Evolutionary conservation across 2,888 invertebrate genomes (phyloP).

Genomic region (Odontothrips loti): DNA sequence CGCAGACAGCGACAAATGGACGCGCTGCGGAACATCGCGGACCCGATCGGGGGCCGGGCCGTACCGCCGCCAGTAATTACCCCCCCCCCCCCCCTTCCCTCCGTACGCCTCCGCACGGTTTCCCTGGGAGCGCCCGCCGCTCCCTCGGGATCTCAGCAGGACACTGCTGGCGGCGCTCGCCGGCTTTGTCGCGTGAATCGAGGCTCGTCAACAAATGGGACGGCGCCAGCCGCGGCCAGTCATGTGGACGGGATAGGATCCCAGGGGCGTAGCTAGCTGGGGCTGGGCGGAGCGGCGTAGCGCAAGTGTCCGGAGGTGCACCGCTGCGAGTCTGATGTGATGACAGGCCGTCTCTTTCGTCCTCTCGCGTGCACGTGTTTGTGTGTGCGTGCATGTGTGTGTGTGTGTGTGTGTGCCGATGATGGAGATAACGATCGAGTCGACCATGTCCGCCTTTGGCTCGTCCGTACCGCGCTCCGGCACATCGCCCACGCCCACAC

Average conservation of each 20-base stretch:
- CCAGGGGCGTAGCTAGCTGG: not conserved
- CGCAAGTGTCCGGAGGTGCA: not conserved
- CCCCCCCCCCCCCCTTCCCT: not conserved
- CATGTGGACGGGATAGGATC: not conserved
- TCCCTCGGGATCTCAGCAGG: not conserved
- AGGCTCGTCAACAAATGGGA: not conserved
- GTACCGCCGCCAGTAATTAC: no score
- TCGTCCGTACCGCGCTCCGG: not conserved
- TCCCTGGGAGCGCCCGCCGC: not conserved
- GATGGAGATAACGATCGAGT: not conserved
- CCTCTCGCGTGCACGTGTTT: not conserved
- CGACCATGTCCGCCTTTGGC: not conserved
- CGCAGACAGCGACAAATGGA: not conserved
- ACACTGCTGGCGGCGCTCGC: no score
- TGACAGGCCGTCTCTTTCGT: conserved; percentile 7
- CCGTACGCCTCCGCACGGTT: not conserved
- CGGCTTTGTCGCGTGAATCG: not conserved
- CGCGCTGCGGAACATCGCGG: not conserved
- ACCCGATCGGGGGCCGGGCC: no score
- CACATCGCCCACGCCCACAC: not conserved
- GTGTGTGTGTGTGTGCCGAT: conserved; percentile 2
- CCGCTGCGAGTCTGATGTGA: not conserved
- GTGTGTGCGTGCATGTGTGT: not conserved
- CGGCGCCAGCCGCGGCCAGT: no score
- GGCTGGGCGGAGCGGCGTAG: not conserved